These are phyloP conservation scores for Leptopilina syphax DNA, from an alignment of 2,888 invertebrate species.

Conservation along the genomic window DNA sequence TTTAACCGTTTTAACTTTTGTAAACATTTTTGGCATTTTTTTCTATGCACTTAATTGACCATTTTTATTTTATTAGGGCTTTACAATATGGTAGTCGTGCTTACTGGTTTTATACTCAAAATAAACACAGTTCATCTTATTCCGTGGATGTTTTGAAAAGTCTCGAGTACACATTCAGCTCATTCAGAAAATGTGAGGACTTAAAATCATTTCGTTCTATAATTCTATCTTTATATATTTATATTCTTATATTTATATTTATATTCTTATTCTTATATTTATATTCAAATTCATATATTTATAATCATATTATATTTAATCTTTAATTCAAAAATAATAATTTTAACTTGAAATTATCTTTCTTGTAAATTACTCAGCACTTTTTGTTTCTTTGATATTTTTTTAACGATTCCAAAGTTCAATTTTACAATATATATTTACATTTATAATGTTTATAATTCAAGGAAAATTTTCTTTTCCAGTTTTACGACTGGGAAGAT, in stretches of 20 bases:
- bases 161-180: conserved; percentile 89
- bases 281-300: no score
- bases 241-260: background rate
- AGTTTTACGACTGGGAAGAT: no score
- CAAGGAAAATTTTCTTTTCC: no score
- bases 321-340: background rate
- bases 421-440: background rate
- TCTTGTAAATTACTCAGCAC: background rate
- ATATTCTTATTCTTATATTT: background rate
- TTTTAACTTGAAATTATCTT: background rate
- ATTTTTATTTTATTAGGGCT: conserved; percentile 76
- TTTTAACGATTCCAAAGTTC: background rate
- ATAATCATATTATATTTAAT: background rate
- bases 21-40: conserved; percentile 24
- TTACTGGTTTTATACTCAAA: conserved; percentile 87
- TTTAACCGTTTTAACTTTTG: background rate
- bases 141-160: conserved; percentile 87
- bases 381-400: conserved; percentile 7
- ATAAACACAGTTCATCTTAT: conserved; percentile 78
- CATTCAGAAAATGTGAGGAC: conserved; percentile 88
- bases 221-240: no score
- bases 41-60: conserved; percentile 20
- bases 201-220: no score
- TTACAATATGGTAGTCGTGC: conserved; percentile 90
- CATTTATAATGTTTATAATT: no score